Base-by-base conservation (phyloP, 2,888 invertebrate genomes). In the Plagodis pulveraria region DNA sequence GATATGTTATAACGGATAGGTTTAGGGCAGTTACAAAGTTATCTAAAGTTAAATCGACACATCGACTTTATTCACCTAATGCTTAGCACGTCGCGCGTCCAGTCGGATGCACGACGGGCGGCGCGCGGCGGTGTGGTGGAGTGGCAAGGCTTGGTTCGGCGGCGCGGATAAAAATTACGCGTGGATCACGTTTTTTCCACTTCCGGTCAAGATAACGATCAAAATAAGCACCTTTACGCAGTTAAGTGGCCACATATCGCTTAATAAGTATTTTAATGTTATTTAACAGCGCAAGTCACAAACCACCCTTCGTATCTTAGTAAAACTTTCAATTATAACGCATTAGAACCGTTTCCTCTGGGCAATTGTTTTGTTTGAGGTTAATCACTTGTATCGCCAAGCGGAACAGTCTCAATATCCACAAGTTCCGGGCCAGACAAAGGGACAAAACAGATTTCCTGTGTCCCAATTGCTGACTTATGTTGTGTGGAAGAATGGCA, bases 151-250 rank as follows among this genome's bases (percentile, higher is more conserved):
- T 40, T 10, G 40, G 40, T 10, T 8, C 2, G 74, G 73, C 75
- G 77, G 72, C 83, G 80, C 84, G 81, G 82, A 83, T 83, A 74
- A 83, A 83, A 87, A 86, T 87, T 87, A 87, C 77, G 77, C 77
- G 73, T 77, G 85, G 83, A 85, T 86, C 86, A 84, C 79, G 78
- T 59, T 85, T 88, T 87, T 85, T 84, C 74, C 69, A 86, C 87
- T 89, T 90, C 89, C 90, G 87, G 83, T 71, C 76, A 67, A 89
- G 90, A 89, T 89, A 89, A 88, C 84, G 80, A 84, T 85, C 86
- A 70, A 79, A 78, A 81, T 84, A 81, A 86, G 84, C 86, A 89
- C 87, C 88, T 89, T 89, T 85, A 80, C 78, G 73, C 82, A 81
- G 80, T 86, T 86, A 86, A 86, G 81, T 83, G 81, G 82, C 77